Percentiles rank a stretch among this genome's conserved stretches.
These are phyloP conservation scores for Tragopan temminckii DNA, from an alignment of 2,797 vertebrate genomes.

Conservation along the genomic window DNA sequence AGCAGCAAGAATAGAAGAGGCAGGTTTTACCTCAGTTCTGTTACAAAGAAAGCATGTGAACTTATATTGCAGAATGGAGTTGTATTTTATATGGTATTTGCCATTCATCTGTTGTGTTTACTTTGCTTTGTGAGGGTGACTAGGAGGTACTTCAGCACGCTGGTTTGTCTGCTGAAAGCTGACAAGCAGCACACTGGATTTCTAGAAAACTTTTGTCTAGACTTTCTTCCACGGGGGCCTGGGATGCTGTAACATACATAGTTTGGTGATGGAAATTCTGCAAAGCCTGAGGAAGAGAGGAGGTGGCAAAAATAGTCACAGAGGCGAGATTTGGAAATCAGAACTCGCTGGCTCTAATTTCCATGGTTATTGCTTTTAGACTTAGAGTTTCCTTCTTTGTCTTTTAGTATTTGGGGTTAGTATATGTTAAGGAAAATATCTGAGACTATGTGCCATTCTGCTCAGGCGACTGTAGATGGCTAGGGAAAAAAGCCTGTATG, in stretches of 20 bases:
- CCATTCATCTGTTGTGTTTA: neutral
- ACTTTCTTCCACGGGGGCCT: neutral
- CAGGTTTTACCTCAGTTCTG: neutral
- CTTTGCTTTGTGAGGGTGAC: neutral
- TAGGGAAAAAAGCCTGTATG: neutral
- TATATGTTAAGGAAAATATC: neutral
- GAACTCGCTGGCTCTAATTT: neutral
- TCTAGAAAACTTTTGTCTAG: neutral
- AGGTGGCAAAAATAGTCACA: neutral
- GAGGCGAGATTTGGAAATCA: neutral
- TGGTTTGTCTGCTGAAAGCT: neutral
- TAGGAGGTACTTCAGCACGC: neutral
- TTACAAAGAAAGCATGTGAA: neutral
- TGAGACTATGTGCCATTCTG: neutral
- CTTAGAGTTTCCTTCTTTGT: neutral
- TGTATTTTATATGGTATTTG: neutral
- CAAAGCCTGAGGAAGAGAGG: neutral
- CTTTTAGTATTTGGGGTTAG: neutral
- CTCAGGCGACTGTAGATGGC: neutral
- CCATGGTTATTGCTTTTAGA: neutral
- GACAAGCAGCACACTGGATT: accelerated
- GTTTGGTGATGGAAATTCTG: neutral
- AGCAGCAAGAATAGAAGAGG: neutral
- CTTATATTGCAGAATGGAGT: neutral
- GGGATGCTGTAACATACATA: neutral